Evolutionary conservation across 2,113 vertebrate genomes (phyloP).

Genomic region (Chloroceryle aenea): DNA sequence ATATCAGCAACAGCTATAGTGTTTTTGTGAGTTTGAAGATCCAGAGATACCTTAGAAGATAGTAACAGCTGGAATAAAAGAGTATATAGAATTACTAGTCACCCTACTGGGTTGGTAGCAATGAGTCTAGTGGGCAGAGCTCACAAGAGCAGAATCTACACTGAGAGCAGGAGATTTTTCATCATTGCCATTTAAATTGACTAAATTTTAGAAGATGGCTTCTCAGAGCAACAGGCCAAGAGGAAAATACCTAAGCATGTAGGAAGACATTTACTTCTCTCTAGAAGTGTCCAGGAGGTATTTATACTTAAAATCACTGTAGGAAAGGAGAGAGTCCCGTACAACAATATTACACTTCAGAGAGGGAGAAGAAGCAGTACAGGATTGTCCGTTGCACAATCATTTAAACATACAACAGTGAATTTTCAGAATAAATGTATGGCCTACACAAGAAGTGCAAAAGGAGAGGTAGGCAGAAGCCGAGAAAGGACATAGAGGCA

Average conservation of each 20-base stretch:
- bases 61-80: background rate
- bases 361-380: background rate
- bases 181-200: accelerated
- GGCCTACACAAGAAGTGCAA: background rate
- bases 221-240: background rate
- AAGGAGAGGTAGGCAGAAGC: background rate
- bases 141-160: accelerated
- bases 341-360: background rate
- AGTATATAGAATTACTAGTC: background rate
- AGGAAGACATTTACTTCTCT: background rate
- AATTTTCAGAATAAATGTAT: background rate
- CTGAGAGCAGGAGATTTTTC: background rate
- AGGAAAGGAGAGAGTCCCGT: background rate
- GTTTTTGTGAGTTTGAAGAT: background rate
- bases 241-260: background rate
- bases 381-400: background rate
- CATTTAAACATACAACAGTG: background rate
- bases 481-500: background rate
- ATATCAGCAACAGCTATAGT: background rate
- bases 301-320: background rate
- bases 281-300: background rate
- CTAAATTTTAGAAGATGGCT: background rate
- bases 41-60: background rate
- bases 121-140: background rate
- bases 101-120: background rate